Base-by-base conservation (phyloP, 2,797 vertebrate genomes). In the Melanotaenia nigrans region DNA sequence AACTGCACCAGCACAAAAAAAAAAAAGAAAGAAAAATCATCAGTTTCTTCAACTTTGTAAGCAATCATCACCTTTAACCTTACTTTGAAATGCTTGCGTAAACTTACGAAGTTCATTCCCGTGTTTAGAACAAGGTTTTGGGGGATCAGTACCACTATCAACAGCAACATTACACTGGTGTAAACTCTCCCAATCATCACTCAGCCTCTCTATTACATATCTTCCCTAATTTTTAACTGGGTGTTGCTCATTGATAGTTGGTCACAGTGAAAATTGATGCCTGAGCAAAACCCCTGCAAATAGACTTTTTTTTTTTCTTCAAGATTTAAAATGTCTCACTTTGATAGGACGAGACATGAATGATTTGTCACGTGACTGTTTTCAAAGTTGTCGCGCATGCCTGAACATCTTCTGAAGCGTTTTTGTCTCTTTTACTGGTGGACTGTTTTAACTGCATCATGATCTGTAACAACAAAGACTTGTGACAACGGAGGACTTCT, bases 1-100 rank as follows among this genome's bases (percentile, higher is more conserved):
- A 87, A 87, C 92, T 93, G 85, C 87, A 92, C 90, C 91, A 92
- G 91, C 91, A 91, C 72, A 91, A 88, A 45, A 45, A 42, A 5
- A 45, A 42, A 5, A 36, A 38, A 13, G 6, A 38, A 38, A 13
- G 28, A 30, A 42, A 85, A 77, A 69, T 82, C 81, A 81, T 61
- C 63, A 66, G 42, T 81, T 84, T 28, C 28, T 28, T 28, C 28
- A 28, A 30, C 78, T 72, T 51, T 40, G 53, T 53, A 51, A 65
- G 40, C 49, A 16, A 61, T 80, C 51, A 64, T 78, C 81, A 85
- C 75, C 63, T 64, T 16, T 79, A 88, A 83, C 71, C 73, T 90
- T 83, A 85, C 38, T 64, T 78, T 81, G 42, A 82, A 78, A 71
- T 30, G 40, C 58, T 71, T 56, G 13, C 25, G 49, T 77, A n/a